A percentile compares a stretch with the other conserved stretches of the same genome.
Evolutionary conservation across 2,797 vertebrate species (phyloP).

Genomic region (Peromyscus eremicus): DNA sequence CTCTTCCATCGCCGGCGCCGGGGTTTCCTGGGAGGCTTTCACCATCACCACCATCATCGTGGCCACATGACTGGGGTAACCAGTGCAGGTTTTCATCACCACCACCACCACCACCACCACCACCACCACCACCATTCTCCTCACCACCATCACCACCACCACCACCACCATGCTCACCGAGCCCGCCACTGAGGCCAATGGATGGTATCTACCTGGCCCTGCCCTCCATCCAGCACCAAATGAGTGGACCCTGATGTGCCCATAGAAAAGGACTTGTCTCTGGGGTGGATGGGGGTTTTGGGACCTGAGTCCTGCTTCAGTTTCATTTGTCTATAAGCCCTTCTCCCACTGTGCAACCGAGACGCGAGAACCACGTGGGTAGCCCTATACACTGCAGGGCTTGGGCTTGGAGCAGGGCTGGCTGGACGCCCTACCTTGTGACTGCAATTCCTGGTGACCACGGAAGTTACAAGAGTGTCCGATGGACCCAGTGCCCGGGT

Average conservation of each 20-base stretch:
- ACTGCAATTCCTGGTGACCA: background rate
- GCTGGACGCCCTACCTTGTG: background rate
- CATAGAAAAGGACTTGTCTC: background rate
- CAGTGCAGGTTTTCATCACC: background rate
- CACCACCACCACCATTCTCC: background rate
- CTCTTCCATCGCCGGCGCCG: conserved; percentile 45
- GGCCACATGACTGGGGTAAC: background rate
- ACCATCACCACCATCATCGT: background rate
- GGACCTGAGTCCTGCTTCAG: background rate
- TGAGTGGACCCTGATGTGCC: background rate
- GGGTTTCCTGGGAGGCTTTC: conserved; percentile 1
- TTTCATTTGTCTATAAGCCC: background rate
- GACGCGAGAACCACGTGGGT: background rate
- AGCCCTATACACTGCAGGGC: background rate
- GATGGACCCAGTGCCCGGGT: rapidly evolving
- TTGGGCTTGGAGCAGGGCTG: background rate
- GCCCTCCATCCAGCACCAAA: background rate
- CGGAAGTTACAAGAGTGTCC: background rate
- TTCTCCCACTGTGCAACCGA: background rate
- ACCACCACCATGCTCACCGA: background rate
- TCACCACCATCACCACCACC: background rate
- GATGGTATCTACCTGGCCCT: background rate
- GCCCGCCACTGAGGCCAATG: background rate
- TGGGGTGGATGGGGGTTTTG: background rate
- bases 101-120: background rate